Percentiles rank a stretch among this genome's conserved stretches.
Conservation (phyloP, 2,888 invertebrate species). For the Orthonevra nobilis region DNA sequence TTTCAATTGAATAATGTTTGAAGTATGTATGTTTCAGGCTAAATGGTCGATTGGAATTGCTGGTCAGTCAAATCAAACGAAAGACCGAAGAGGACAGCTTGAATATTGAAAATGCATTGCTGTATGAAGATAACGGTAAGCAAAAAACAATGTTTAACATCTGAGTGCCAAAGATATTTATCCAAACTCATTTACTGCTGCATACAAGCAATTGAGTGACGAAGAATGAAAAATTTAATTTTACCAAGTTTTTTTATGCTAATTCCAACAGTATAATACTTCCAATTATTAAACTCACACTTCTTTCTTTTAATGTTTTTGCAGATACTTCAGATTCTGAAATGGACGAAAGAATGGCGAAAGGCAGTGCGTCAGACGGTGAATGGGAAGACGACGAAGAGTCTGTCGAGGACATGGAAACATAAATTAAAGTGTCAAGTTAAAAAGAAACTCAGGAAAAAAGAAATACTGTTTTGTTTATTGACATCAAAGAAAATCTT, state of each 20-base stretch:
- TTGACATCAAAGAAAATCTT: too few relatives aligned
- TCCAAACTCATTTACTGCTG: too few relatives aligned
- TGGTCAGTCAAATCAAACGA: constrained; percentile 78
- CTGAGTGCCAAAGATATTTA: neutral
- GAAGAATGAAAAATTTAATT: too few relatives aligned
- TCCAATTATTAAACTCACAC: neutral
- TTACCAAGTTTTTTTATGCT: too few relatives aligned
- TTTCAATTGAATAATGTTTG: neutral
- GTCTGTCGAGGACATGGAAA: constrained; percentile 73
- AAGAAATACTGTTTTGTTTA: too few relatives aligned
- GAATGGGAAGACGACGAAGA: constrained; percentile 75
- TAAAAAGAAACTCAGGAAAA: too few relatives aligned
- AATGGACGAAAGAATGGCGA: constrained; percentile 71
- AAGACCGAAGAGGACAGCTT: constrained; percentile 76
- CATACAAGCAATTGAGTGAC: too few relatives aligned
- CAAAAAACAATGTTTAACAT: neutral
- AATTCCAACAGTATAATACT: too few relatives aligned
- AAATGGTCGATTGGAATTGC: constrained; percentile 77
- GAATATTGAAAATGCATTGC: constrained; percentile 75
- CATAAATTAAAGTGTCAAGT: too few relatives aligned
- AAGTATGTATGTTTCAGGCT: constrained; percentile 76
- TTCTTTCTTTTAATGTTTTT: constrained; percentile 13
- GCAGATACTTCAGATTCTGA: constrained; percentile 74
- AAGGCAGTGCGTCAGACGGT: constrained; percentile 72
- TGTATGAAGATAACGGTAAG: constrained; percentile 77